Evolutionary conservation across 2,888 invertebrate genomes (phyloP).

Genomic region (Brenthis ino): DNA sequence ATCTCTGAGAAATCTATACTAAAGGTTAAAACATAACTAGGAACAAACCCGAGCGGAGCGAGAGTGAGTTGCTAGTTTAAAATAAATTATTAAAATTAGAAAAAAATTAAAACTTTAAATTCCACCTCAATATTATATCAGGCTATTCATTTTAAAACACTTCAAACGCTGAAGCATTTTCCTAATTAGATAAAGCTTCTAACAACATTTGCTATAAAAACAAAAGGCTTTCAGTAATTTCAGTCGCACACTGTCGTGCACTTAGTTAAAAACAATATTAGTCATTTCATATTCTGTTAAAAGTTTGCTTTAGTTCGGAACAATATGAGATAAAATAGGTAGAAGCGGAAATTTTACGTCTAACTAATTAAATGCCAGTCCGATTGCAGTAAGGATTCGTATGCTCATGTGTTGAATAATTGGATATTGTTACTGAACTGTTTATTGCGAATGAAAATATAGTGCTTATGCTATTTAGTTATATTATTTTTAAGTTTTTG

Average conservation of each 20-base stretch:
- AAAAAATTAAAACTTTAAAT: too few species aligned
- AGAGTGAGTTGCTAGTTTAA: too few species aligned
- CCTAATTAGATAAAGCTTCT: conserved; percentile 13
- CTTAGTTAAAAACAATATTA: conserved; percentile 38
- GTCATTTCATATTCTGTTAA: conserved; percentile 36
- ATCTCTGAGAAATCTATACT: too few species aligned
- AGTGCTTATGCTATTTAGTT: too few species aligned
- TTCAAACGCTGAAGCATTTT: conserved; percentile 3
- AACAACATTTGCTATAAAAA: conserved; percentile 19
- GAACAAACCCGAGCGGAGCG: too few species aligned
- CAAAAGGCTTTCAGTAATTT: conserved; percentile 29
- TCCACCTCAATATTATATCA: too few species aligned
- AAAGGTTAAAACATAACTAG: too few species aligned
- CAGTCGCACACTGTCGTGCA: conserved; percentile 36
- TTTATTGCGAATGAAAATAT: too few species aligned
- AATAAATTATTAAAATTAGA: too few species aligned
- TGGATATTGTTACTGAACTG: neutral
- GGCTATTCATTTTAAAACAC: neutral
- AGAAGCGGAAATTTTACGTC: conserved; percentile 10
- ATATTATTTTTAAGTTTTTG: too few species aligned
- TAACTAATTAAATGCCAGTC: conserved; percentile 17
- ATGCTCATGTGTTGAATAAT: conserved; percentile 4
- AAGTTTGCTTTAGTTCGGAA: conserved; percentile 12
- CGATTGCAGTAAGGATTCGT: conserved; percentile 6
- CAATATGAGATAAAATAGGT: conserved; percentile 14